A percentile compares a stretch with the other conserved stretches of the same genome.
phyloP scores from a whole-genome alignment of 2,888 invertebrate species.

The Lamellibrachia satsuma region DNA sequence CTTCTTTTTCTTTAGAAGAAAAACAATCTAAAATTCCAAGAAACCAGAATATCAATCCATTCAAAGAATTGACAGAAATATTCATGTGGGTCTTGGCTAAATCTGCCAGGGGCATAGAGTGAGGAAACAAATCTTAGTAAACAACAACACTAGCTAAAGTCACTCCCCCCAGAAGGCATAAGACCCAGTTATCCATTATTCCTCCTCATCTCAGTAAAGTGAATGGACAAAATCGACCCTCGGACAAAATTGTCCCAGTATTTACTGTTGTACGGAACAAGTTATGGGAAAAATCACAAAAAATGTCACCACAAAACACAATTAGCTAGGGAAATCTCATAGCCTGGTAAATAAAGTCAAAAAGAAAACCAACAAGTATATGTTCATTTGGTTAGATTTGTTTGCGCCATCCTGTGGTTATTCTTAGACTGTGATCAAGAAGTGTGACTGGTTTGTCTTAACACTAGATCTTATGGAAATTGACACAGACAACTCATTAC shows the following conservation, averaged over 20 bases:
- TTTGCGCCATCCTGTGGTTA: background rate
- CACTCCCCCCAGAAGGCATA: background rate
- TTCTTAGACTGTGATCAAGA: background rate
- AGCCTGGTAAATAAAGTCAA: background rate
- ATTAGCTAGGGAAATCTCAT: background rate
- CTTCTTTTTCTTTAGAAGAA: no score
- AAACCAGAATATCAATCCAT: no score
- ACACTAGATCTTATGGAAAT: background rate
- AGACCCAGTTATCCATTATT: background rate
- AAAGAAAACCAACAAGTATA: background rate
- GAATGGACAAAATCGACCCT: no score
- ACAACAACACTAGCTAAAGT: background rate
- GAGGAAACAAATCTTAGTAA: background rate
- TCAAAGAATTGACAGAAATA: no score
- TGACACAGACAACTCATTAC: background rate
- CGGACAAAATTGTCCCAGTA: no score
- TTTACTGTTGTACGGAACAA: background rate
- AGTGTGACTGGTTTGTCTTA: background rate
- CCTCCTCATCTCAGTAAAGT: background rate
- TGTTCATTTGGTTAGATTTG: background rate
- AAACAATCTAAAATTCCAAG: no score
- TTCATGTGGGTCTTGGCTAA: no score
- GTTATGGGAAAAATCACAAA: background rate
- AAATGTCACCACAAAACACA: background rate
- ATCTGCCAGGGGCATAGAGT: no score